Percentiles rank a stretch among this genome's conserved stretches.
Evolutionary conservation across 2,888 invertebrate species (phyloP).

Genomic region (Plusia festucae): DNA sequence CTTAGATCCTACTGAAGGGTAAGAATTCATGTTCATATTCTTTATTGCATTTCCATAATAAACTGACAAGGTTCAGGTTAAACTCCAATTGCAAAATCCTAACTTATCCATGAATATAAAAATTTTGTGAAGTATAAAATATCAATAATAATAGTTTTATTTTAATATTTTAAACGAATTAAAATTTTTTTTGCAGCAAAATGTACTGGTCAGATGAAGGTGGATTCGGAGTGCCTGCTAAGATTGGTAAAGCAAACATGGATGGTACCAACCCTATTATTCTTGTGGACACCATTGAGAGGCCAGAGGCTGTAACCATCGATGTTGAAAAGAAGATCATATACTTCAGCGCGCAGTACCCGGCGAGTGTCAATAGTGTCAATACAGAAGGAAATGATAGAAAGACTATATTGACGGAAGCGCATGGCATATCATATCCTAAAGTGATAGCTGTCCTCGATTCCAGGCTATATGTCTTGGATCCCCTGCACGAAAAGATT

Average conservation of each 20-base stretch:
- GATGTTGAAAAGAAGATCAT: slow-evolving; percentile 95
- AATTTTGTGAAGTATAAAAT: background rate
- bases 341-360: slow-evolving; percentile 96
- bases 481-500: slow-evolving; percentile 96
- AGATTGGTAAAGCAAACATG: slow-evolving; percentile 97
- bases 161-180: slow-evolving; percentile 23
- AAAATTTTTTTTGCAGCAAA: slow-evolving; percentile 91
- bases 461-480: slow-evolving; percentile 95
- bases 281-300: slow-evolving; percentile 91
- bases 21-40: slow-evolving; percentile 67
- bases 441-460: slow-evolving; percentile 95
- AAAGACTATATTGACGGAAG: slow-evolving; percentile 91
- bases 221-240: slow-evolving; percentile 95
- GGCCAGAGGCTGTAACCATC: slow-evolving; percentile 95
- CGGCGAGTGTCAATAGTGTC: slow-evolving; percentile 92
- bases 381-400: slow-evolving; percentile 92
- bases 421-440: slow-evolving; percentile 93
- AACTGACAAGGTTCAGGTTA: no score
- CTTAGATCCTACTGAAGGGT: slow-evolving; percentile 97
- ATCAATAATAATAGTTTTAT: background rate
- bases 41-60: no score
- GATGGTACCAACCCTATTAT: slow-evolving; percentile 95
- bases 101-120: no score
- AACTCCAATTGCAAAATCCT: no score
- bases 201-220: slow-evolving; percentile 99